Evolutionary conservation across 1,140 invertebrate genomes (phyloP).

Genomic region (Bombus terrestris): DNA sequence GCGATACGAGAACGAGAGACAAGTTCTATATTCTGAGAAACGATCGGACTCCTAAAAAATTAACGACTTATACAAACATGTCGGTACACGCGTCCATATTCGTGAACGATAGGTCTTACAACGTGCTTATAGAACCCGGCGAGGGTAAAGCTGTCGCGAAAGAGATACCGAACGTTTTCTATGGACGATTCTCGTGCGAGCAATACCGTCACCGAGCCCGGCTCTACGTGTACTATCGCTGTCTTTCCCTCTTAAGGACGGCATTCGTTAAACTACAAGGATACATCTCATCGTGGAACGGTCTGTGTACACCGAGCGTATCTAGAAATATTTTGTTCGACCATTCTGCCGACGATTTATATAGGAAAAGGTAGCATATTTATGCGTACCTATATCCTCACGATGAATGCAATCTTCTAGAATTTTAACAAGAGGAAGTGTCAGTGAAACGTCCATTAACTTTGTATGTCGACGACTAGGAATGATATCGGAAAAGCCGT

Average conservation of each 20-base stretch:
- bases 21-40: constrained; percentile 30
- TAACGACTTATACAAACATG: constrained; percentile 34
- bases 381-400: background rate
- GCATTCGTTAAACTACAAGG: background rate
- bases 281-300: background rate
- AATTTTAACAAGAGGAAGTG: constrained; percentile 2
- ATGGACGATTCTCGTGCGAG: constrained; percentile 24
- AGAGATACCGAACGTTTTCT: constrained; percentile 33
- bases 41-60: constrained; percentile 18
- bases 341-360: background rate
- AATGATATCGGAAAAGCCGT: background rate
- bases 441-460: background rate
- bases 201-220: background rate
- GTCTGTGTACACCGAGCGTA: background rate
- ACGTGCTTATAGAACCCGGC: background rate
- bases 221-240: constrained; percentile 26
- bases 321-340: background rate
- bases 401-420: background rate
- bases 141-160: constrained; percentile 41
- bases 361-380: background rate
- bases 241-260: constrained; percentile 13
- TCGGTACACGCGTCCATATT: constrained; percentile 4
- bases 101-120: constrained; percentile 15
- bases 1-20: background rate
- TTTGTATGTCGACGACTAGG: background rate